Evolutionary conservation across 2,113 vertebrate genomes (phyloP).

Genomic region (Meleagris gallopavo): DNA sequence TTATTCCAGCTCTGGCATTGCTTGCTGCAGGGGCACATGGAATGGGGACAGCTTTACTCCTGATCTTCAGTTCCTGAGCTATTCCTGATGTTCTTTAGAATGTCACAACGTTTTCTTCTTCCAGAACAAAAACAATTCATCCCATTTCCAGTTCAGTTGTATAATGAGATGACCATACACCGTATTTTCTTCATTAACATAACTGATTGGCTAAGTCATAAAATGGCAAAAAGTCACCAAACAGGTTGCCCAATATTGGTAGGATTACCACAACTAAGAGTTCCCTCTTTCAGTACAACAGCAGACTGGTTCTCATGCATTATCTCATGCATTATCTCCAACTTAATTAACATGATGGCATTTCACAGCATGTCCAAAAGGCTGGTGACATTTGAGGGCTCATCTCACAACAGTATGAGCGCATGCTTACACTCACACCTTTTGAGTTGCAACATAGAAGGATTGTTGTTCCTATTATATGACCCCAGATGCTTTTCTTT

Average conservation of each 20-base stretch:
- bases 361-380: background rate
- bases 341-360: background rate
- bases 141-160: background rate
- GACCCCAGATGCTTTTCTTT: background rate
- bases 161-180: background rate
- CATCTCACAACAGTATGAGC: background rate
- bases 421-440: too few relatives aligned
- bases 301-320: background rate
- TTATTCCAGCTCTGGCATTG: background rate
- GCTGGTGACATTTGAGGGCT: background rate
- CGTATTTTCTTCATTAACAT: background rate
- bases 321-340: background rate
- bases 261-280: background rate
- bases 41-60: background rate
- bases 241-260: background rate
- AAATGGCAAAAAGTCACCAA: background rate
- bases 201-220: background rate
- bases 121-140: background rate
- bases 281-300: background rate
- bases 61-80: background rate
- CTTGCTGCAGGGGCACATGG: background rate
- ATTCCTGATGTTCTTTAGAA: background rate
- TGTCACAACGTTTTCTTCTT: background rate
- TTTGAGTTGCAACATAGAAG: background rate
- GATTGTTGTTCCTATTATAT: background rate